These are phyloP conservation scores for Tetheella fluctuosa DNA, from an alignment of 2,888 invertebrate species.

Conservation along the genomic window DNA sequence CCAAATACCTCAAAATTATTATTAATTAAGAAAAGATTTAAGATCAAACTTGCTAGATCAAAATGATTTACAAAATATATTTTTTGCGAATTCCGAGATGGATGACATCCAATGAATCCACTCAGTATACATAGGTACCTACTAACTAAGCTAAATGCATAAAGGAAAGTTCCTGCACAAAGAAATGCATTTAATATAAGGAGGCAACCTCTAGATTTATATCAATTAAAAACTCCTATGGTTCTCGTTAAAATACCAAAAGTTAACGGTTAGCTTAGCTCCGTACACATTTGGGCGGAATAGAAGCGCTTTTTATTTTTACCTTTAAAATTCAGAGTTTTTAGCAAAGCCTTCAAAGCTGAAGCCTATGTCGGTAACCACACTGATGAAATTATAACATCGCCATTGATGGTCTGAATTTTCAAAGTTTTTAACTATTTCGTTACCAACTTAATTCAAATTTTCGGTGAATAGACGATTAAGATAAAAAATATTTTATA, in stretches of 20 bases:
- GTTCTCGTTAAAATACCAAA: slow-evolving; percentile 58
- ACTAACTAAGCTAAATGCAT: background rate
- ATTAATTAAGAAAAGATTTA: no score
- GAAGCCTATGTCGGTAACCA: slow-evolving; percentile 39
- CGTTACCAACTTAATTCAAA: slow-evolving; percentile 29
- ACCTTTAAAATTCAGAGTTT: slow-evolving; percentile 57
- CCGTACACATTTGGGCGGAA: slow-evolving; percentile 56
- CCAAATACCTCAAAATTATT: no score
- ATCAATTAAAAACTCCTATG: slow-evolving; percentile 44
- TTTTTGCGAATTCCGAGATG: no score
- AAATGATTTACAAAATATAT: no score
- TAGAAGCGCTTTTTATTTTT: slow-evolving; percentile 57
- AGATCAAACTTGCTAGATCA: no score
- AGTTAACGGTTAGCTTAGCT: slow-evolving; percentile 60
- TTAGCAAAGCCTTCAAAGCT: slow-evolving; percentile 49
- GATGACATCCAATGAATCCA: no score
- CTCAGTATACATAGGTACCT: no score
- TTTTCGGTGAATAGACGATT: slow-evolving; percentile 15
- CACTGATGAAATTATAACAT: slow-evolving; percentile 54
- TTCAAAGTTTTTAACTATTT: slow-evolving; percentile 45
- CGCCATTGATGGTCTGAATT: slow-evolving; percentile 31
- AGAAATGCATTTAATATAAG: background rate
- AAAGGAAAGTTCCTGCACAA: background rate
- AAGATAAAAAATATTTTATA: background rate
- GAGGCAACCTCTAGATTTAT: slow-evolving; percentile 28